Evolutionary conservation across 2,888 invertebrate genomes (phyloP).

Genomic region (Rotaria magnacalcarata): DNA sequence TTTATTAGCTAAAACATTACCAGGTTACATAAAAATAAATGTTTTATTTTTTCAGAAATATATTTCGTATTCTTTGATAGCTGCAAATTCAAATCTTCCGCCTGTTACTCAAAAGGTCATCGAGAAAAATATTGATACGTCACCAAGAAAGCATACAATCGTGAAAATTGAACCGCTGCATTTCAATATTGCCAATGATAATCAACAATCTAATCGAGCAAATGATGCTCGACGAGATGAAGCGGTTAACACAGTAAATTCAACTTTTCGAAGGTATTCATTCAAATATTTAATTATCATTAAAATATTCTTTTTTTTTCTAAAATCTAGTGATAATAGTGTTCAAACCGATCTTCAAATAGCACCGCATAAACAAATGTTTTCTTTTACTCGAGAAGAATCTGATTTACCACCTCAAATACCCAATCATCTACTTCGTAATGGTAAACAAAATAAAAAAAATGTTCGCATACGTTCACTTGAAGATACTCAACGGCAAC

Average conservation of each 20-base stretch:
- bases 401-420: conserved; percentile 12
- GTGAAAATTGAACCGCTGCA: not conserved
- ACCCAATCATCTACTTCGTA: conserved; percentile 9
- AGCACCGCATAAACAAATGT: not conserved
- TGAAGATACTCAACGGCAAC: not conserved
- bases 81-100: not conserved
- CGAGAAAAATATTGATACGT: not conserved
- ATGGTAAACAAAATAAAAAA: conserved; percentile 1
- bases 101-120: not conserved
- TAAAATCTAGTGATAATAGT: not conserved
- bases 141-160: not conserved
- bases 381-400: not conserved
- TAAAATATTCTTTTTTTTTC: not conserved
- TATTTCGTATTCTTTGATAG: not conserved
- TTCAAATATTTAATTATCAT: no score
- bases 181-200: not conserved
- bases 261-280: conserved; percentile 13
- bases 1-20: not conserved
- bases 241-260: conserved; percentile 23
- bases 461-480: conserved; percentile 19
- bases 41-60: not conserved
- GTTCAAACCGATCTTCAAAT: conserved; percentile 34
- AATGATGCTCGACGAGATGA: not conserved
- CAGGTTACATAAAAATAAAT: not conserved
- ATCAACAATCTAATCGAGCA: not conserved